A percentile compares a stretch with the other conserved stretches of the same genome.
These are phyloP conservation scores for Gastrophysa polygoni DNA, from an alignment of 2,888 invertebrate species.

Conservation along the genomic window DNA sequence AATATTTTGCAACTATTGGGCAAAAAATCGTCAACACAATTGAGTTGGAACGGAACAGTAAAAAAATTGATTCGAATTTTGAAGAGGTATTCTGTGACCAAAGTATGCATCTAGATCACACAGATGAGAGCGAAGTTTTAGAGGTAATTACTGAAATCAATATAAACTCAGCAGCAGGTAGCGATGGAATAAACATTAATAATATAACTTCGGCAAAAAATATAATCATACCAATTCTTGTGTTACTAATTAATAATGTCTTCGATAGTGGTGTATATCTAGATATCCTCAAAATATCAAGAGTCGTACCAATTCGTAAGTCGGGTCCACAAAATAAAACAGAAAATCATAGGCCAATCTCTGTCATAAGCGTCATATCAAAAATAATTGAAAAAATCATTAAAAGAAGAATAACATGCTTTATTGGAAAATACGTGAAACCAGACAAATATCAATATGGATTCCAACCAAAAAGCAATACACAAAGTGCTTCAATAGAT, in stretches of 20 bases:
- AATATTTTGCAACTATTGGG: too few species aligned
- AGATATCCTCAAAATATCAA: background rate
- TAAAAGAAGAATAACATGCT: background rate
- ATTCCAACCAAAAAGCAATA: too few species aligned
- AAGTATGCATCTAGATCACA: too few species aligned
- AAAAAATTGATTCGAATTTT: too few species aligned
- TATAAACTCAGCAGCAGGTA: background rate
- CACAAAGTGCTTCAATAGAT: background rate
- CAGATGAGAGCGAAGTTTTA: background rate
- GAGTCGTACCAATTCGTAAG: background rate
- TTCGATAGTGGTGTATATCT: background rate
- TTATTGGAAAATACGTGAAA: background rate
- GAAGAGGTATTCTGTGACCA: too few species aligned
- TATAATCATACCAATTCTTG: background rate
- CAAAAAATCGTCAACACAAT: too few species aligned
- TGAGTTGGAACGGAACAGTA: too few species aligned
- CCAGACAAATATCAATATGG: background rate
- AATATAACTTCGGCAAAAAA: background rate
- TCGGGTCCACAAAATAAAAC: background rate
- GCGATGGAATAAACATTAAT: background rate
- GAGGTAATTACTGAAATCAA: slow-evolving; percentile 1
- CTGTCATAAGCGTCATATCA: background rate
- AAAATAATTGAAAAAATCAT: background rate
- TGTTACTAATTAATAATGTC: background rate
- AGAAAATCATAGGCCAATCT: background rate